Conservation (phyloP, 2,113 vertebrate genomes). For the Corythaeola cristata region DNA sequence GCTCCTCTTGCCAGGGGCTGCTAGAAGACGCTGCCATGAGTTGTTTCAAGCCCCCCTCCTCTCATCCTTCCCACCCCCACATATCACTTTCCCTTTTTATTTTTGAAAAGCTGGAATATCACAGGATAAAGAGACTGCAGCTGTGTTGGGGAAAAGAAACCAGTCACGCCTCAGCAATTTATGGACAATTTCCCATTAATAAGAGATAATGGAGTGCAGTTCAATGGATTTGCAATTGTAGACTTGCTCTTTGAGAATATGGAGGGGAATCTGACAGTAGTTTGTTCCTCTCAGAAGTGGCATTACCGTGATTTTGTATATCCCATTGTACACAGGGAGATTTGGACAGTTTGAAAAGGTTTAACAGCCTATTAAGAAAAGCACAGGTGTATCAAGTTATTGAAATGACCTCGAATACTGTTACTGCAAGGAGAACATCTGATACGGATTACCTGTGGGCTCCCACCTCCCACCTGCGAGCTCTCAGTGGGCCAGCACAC, state of each 20-base stretch:
- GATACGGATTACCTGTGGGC: background rate
- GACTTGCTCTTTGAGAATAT: conserved; percentile 47
- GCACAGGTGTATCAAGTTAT: background rate
- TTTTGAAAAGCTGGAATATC: conserved; percentile 52
- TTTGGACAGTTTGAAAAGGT: conserved; percentile 20
- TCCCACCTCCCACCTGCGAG: background rate
- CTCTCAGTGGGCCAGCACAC: fast-evolving
- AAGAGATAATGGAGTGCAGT: conserved; percentile 73
- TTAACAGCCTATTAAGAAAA: conserved; percentile 19
- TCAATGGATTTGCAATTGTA: conserved; percentile 73
- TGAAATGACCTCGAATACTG: background rate
- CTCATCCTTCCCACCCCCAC: background rate
- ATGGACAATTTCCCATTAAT: conserved; percentile 81
- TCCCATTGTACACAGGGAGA: conserved; percentile 23
- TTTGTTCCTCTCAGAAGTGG: conserved; percentile 48
- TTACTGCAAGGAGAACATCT: background rate
- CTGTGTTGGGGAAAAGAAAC: conserved; percentile 70
- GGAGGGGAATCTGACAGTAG: conserved; percentile 55
- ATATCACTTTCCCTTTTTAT: conserved; percentile 20
- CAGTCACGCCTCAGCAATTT: conserved; percentile 77
- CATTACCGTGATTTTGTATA: conserved; percentile 61
- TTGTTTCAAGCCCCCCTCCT: background rate
- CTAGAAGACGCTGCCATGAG: background rate
- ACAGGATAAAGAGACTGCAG: conserved; percentile 73
- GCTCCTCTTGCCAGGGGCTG: background rate